Base-by-base conservation (phyloP, 1,140 invertebrate genomes). In the Drosophila rufa region DNA sequence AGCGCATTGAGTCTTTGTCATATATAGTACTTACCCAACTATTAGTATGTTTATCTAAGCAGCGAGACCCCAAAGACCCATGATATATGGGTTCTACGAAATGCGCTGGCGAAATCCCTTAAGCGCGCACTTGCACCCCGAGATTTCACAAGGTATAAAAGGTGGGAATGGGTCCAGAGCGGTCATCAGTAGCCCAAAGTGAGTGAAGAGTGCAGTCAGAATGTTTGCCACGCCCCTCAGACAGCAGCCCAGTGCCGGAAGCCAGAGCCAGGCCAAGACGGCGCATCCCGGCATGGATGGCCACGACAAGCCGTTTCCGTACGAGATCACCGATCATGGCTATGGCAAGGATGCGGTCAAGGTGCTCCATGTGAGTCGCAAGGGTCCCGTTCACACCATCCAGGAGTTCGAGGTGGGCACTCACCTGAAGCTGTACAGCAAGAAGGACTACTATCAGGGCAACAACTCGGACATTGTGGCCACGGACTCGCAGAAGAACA, bases 401-500 rank as follows among this genome's bases (percentile, higher is more conserved):
- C 94, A 95, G 53, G 96, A 97, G 80, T 95, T 95, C 70, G 96
- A 96, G 93, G 96, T 97, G 11, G 95, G 94, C 77, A 96, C 96
- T 2, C 95, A 95, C 61, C 93, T 97, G 17, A 95, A 95, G 68
- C 92, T 97, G n/a, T 94, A 94, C 50, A 95, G 94, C 6, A 94
- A 96, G 75, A 95, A 94, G 55, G 96, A 96, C 75, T 96, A 95
- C 81, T 82, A 94, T 1, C 79, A 93, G 15, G 92, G 92, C n/a
- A 95, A 96, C 89, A 96, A 96, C 77, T 94, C 94, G 40, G 95
- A 96, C 79, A 95, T 96, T 43, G 95, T 96, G n/a, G 96, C 96
- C 2, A 97, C 96, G 0, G 96, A 97, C 81, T 96, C 96, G 8
- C 96, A 97, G 80, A 97, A 97, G 93, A 97, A 97, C 81, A 97